Conservation (phyloP, 2,797 vertebrate species). For the Muscicapa striata region DNA sequence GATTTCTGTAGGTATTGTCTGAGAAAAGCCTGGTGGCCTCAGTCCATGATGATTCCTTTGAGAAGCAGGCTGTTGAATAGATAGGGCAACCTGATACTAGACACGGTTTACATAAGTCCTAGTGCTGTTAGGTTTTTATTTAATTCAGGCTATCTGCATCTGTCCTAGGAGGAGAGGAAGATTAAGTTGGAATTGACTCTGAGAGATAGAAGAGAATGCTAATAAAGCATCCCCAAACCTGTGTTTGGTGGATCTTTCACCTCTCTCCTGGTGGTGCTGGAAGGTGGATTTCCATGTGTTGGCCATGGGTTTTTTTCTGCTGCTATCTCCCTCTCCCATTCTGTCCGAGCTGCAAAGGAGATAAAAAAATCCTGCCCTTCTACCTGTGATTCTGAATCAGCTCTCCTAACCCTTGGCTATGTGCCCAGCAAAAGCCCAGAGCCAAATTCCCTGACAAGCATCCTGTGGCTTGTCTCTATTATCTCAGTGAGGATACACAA, state of each 20-base stretch:
- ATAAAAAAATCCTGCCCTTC: neutral
- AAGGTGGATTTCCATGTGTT: neutral
- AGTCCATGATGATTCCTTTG: neutral
- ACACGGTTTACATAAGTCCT: neutral
- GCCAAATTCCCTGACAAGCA: neutral
- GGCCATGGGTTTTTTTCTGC: neutral
- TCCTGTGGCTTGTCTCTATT: constrained; percentile 25
- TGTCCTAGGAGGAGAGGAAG: neutral
- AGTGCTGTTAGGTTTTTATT: neutral
- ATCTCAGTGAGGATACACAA: neutral
- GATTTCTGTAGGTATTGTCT: neutral
- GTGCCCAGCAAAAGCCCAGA: neutral
- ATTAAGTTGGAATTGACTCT: neutral
- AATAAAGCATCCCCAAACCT: neutral
- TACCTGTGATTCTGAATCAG: neutral
- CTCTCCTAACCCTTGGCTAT: neutral
- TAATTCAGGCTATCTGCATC: neutral
- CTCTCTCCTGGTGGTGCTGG: rapidly evolving
- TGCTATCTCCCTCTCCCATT: neutral
- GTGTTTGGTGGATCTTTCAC: neutral
- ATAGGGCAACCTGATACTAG: neutral
- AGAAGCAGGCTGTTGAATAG: neutral
- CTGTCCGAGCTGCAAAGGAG: neutral
- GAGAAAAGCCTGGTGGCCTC: neutral
- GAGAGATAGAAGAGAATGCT: neutral